phyloP scores from a whole-genome alignment of 1,140 invertebrate species.

The Camponotus vicinus region DNA sequence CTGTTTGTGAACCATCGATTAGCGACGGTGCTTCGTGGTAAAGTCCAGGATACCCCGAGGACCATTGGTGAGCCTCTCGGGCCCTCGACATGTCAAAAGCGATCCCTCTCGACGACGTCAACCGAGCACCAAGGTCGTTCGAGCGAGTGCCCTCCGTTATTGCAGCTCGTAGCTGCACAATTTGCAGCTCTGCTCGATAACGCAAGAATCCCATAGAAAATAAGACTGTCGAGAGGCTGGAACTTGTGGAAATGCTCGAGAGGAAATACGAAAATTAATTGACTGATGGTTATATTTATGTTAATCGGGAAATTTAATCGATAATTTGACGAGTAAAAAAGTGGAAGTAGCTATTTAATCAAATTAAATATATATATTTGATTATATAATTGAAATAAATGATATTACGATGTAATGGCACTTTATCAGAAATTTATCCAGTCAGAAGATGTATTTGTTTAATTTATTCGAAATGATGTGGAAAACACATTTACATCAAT shows the following conservation, averaged over 20 bases:
- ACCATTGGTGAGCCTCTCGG: constrained; percentile 66
- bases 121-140: constrained; percentile 69
- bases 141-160: constrained; percentile 62
- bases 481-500: background rate
- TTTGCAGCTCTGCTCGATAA: constrained; percentile 61
- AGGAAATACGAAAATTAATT: background rate
- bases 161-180: constrained; percentile 61
- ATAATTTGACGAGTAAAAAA: background rate
- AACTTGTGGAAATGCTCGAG: background rate
- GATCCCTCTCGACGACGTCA: constrained; percentile 70
- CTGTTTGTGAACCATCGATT: constrained; percentile 84
- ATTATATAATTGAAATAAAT: background rate
- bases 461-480: background rate
- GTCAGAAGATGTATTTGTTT: background rate
- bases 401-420: background rate
- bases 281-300: background rate
- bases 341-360: background rate
- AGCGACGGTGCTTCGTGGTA: constrained; percentile 75
- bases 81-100: constrained; percentile 76
- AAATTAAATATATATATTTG: background rate
- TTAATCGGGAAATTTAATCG: constrained; percentile 2
- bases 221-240: background rate
- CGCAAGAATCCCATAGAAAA: constrained; percentile 8
- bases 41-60: constrained; percentile 75
- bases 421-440: background rate